Base-by-base conservation (phyloP, 2,113 vertebrate genomes). In the Carettochelys insculpta region DNA sequence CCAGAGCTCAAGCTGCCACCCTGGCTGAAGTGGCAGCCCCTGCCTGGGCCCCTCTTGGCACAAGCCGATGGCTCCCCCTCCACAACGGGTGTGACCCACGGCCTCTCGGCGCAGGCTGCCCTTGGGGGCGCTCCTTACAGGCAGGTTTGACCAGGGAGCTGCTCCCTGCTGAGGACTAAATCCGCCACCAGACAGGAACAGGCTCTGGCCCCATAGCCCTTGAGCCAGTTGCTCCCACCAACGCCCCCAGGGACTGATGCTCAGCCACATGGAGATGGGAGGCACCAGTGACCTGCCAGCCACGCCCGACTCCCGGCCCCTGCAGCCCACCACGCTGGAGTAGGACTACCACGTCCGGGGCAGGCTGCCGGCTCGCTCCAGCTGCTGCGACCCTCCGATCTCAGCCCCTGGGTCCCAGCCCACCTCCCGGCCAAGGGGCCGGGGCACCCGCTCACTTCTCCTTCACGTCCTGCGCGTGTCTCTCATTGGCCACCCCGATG, bases 401-500 rank as follows among this genome's bases (percentile, higher is more conserved):
- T 24, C 71, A n/a, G n/a, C n/a, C n/a, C n/a, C n/a, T n/a, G n/a
- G n/a, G n/a, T n/a, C n/a, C n/a, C n/a, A n/a, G n/a, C n/a, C n/a
- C n/a, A n/a, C n/a, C n/a, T n/a, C n/a, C n/a, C n/a, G n/a, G n/a
- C n/a, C n/a, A n/a, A n/a, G n/a, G n/a, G 6, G 10, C 19, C 14
- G n/a, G 29, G 38, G 41, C 45, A n/a, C 5, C 2, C 0, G 92
- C 98, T 98, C 97, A 99, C 99, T 99, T 99, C 96, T 99, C 99
- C 91, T 98, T 98, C 94, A 99, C 99, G 3, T 98, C 98, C 95
- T 98, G 98, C 34, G 99, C 99, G 3, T 99, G 99, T 19, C 98
- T 98, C 86, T 98, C 95, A 54, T 99, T 99, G 97, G 98, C 99
- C 92, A 99, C 99, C 25, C 99, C 99, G 1, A 99, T 99, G 93